Conservation (phyloP, 2,888 invertebrate species). For the Rhagium mordax region DNA sequence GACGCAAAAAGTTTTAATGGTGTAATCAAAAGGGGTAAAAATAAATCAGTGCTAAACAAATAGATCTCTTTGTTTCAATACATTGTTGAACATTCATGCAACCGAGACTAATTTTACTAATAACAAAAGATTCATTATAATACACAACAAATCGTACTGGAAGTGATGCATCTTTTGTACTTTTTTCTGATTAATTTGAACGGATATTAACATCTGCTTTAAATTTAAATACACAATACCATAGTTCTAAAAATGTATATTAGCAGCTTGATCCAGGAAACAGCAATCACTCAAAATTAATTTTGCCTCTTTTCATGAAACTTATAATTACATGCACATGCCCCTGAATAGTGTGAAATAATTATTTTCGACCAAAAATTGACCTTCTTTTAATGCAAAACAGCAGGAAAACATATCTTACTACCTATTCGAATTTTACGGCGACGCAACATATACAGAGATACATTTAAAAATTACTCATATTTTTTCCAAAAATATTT, state of each 20-base stretch:
- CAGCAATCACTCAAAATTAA: no score
- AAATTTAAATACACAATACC: neutral
- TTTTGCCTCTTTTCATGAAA: no score
- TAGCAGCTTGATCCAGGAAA: no score
- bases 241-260: neutral
- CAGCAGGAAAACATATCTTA: no score
- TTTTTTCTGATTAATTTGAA: neutral
- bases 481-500: no score
- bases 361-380: no score
- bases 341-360: no score
- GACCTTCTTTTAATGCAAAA: no score
- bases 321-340: no score
- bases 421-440: no score
- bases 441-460: no score
- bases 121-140: neutral
- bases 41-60: neutral
- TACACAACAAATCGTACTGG: neutral
- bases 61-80: neutral
- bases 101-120: neutral
- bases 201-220: neutral
- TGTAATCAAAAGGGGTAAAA: neutral
- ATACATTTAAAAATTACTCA: no score
- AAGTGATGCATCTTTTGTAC: neutral
- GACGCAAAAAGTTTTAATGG: neutral
- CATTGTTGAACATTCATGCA: neutral